Percentiles rank a stretch among this genome's conserved stretches.
Conservation (phyloP, 1,140 invertebrate genomes). For the Teleogryllus occipitalis region DNA sequence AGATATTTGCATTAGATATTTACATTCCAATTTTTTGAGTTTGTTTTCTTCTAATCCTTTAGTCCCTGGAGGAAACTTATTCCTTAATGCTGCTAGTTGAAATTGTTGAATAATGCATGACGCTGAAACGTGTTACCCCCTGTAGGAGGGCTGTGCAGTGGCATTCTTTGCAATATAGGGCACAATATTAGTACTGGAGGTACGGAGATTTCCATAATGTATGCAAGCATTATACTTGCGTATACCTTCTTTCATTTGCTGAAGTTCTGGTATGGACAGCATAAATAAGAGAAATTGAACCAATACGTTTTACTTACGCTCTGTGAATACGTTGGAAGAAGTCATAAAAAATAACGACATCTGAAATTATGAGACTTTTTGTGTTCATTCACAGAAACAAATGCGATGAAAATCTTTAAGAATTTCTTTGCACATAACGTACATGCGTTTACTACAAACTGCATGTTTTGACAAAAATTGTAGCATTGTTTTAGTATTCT, state of each 20-base stretch:
- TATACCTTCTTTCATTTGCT: neutral
- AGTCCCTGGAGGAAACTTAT: neutral
- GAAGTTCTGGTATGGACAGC: too few relatives aligned
- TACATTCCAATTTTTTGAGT: neutral
- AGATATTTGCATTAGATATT: neutral
- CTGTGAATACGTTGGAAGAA: too few relatives aligned
- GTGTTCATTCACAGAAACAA: too few relatives aligned
- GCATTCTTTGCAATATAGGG: neutral
- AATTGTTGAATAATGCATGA: conserved; percentile 1
- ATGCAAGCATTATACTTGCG: neutral
- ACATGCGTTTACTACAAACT: too few relatives aligned
- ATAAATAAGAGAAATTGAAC: too few relatives aligned
- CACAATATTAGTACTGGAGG: neutral
- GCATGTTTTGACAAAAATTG: too few relatives aligned
- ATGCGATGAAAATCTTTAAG: too few relatives aligned
- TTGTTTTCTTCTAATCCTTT: neutral
- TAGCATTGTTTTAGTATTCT: too few relatives aligned
- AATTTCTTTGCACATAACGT: too few relatives aligned
- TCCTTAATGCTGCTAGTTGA: neutral
- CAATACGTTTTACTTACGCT: too few relatives aligned
- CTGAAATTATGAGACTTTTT: too few relatives aligned
- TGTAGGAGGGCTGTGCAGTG: neutral
- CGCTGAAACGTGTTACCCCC: neutral
- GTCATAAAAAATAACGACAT: too few relatives aligned
- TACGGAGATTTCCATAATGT: neutral